Evolutionary conservation across 2,888 invertebrate genomes (phyloP).

Genomic region (Horisme vitalbata): DNA sequence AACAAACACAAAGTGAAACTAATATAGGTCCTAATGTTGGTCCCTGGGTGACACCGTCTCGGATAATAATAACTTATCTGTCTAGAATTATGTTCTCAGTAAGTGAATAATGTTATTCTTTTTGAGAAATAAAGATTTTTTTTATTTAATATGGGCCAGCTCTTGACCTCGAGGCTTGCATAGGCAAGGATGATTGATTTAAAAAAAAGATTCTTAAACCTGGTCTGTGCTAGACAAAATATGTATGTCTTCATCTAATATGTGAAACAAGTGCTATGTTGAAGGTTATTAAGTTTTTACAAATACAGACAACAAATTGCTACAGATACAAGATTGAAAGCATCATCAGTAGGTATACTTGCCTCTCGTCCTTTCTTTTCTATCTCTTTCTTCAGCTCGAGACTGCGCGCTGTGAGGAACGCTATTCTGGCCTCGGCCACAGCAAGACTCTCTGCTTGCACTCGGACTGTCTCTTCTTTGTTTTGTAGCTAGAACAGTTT

Average conservation of each 20-base stretch:
- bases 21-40: neutral
- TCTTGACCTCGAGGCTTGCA: too few species aligned
- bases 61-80: neutral
- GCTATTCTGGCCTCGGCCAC: slow-evolving; percentile 65
- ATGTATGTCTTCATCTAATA: too few species aligned
- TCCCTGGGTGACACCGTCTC: slow-evolving; percentile 8
- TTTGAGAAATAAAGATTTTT: too few species aligned
- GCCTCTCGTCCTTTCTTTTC: slow-evolving; percentile 51
- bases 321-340: neutral
- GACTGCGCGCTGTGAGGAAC: slow-evolving; percentile 43
- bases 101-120: too few species aligned
- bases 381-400: slow-evolving; percentile 41
- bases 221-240: too few species aligned
- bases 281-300: too few species aligned
- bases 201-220: too few species aligned
- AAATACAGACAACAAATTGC: neutral
- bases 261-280: too few species aligned
- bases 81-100: too few species aligned
- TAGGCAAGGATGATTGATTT: too few species aligned
- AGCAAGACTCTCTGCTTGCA: slow-evolving; percentile 63
- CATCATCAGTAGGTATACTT: neutral
- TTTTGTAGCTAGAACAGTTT: slow-evolving; percentile 55
- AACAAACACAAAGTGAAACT: too few species aligned
- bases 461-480: slow-evolving; percentile 67
- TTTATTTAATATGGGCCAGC: too few species aligned